Percentiles rank a stretch among this genome's conserved stretches.
phyloP scores from a whole-genome alignment of 2,888 invertebrate genomes.

The Hololepta plana region DNA sequence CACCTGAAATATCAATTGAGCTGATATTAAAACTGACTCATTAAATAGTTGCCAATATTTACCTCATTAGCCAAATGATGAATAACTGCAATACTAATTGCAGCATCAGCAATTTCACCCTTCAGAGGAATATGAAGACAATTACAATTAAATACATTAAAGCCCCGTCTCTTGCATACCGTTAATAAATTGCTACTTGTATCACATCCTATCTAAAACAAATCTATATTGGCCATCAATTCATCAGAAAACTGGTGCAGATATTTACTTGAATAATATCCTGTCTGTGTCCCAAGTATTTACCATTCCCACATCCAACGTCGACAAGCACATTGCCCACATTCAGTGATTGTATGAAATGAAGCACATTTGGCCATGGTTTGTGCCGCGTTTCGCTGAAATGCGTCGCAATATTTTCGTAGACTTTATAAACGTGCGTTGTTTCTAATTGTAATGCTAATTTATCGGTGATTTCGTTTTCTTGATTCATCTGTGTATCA shows the following conservation, averaged over 20 bases:
- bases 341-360: conserved; percentile 53
- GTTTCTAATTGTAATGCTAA: conserved; percentile 49
- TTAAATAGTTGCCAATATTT: conserved; percentile 10
- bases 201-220: conserved; percentile 62
- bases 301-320: conserved; percentile 96
- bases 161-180: conserved; percentile 41
- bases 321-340: conserved; percentile 63
- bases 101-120: conserved; percentile 52
- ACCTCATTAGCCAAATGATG: conserved; percentile 81
- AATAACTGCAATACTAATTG: conserved; percentile 88
- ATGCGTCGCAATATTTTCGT: conserved; percentile 85
- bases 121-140: conserved; percentile 56
- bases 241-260: conserved; percentile 5
- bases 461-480: conserved; percentile 21
- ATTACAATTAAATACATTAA: conserved; percentile 59
- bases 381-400: conserved; percentile 89
- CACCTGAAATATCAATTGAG: conserved; percentile 28
- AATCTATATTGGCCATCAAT: conserved; percentile 5
- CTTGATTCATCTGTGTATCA: conserved; percentile 32
- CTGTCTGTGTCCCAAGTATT: conserved; percentile 57
- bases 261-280: conserved; percentile 38
- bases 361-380: conserved; percentile 80
- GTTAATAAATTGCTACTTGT: conserved; percentile 46
- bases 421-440: conserved; percentile 69
- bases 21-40: conserved; percentile 4